Evolutionary conservation across 2,888 invertebrate genomes (phyloP).

Genomic region (Anthoptus insignis): DNA sequence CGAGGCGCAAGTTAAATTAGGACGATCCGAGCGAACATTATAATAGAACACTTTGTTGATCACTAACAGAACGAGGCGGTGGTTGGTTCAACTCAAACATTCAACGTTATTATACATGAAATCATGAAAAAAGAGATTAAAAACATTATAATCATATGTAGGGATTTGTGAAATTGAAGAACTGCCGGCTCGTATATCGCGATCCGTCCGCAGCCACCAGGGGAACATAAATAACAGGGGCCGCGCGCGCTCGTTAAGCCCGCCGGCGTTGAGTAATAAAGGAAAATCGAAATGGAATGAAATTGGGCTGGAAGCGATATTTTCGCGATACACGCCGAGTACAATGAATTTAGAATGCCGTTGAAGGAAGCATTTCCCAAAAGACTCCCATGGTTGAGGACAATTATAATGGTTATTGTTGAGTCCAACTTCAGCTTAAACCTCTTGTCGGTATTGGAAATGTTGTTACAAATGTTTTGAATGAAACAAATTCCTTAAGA

Average conservation of each 20-base stretch:
- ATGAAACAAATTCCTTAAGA: slow-evolving; percentile 68
- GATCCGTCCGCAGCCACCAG: slow-evolving; percentile 84
- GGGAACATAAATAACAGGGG: slow-evolving; percentile 85
- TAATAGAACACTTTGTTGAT: slow-evolving; percentile 8
- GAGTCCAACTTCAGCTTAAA: slow-evolving; percentile 62
- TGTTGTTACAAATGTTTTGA: slow-evolving; percentile 73
- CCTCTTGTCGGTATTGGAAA: slow-evolving; percentile 75
- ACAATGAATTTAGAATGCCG: slow-evolving; percentile 81
- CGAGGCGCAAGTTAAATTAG: slow-evolving; percentile 10
- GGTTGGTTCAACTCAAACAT: slow-evolving; percentile 1
- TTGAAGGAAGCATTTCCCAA: slow-evolving; percentile 71
- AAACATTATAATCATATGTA: too few relatives aligned
- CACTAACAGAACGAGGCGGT: not conserved
- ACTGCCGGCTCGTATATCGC: slow-evolving; percentile 81
- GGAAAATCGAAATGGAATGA: slow-evolving; percentile 87
- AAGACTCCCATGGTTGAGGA: slow-evolving; percentile 71
- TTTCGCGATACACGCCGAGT: slow-evolving; percentile 78
- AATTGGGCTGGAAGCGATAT: slow-evolving; percentile 84
- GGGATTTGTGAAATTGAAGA: too few relatives aligned
- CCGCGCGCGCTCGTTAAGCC: slow-evolving; percentile 85
- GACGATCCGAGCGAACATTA: slow-evolving; percentile 15
- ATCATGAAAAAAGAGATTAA: too few relatives aligned
- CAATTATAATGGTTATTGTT: slow-evolving; percentile 83
- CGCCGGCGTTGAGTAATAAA: slow-evolving; percentile 85
- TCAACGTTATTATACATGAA: too few relatives aligned